Base-by-base conservation (phyloP, 2,888 invertebrate species). In the Drosophila antonietae region DNA sequence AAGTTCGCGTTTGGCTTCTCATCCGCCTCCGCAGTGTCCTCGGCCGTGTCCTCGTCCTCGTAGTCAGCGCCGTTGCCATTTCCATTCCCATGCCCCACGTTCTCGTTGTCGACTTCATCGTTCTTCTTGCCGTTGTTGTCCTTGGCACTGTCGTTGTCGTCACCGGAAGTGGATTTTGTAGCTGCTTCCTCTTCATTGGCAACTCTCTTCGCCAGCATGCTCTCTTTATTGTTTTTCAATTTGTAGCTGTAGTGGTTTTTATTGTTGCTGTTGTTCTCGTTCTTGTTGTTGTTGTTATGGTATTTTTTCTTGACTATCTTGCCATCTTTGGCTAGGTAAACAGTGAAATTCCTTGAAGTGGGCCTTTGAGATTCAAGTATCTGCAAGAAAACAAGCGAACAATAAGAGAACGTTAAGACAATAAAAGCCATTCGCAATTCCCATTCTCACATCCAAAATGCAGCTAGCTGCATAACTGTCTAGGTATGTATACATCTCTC, bases 331-430 rank as follows among this genome's bases (percentile, higher is more conserved):
- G 63, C 78, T 73, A 78, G 76, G 76, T 78, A 81, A 78, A 78
- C 80, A 74, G 72, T 84, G 64, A 84, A 85, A 77, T 88, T 90
- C 74, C 71, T 79, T 70, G 82, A 75, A 80, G 83, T 80, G 85
- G 87, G 89, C 88, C 88, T 89, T 85, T 89, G 90, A 80, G 91
- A 90, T 75, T 88, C 88, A 69, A 89, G 88, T 81, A 91, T 87
- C 91, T 91, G 89, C 61, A 86, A 80, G 59, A 72, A 69, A 9
- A 73, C 72, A 73, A 62, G 39, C 75, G 64, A 46, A 66, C 75
- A 73, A 76, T 73, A 51, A 55, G 23, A 63, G 55, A 71, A 44
- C 33, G 41, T 68, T 55, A 70, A 68, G 44, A 64, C 55, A 62
- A 64, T 51, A 62, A 63, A 47, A 66, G 10, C 60, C 62, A 49